phyloP scores from a whole-genome alignment of 1,140 invertebrate genomes.

The Drosophila kanapiae region DNA sequence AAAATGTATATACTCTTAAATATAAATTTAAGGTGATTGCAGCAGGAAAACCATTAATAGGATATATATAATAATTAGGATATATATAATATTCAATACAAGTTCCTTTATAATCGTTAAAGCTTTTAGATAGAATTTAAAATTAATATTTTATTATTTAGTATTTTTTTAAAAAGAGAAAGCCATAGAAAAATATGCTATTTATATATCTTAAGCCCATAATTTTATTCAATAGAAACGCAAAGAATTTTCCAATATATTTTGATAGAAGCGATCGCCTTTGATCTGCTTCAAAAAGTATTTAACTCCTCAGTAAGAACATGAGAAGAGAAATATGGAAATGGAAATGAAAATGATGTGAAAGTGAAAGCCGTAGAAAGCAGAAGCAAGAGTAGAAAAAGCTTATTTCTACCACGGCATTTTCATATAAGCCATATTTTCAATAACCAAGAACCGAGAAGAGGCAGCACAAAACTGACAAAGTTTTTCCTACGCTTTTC shows the following conservation, averaged over 20 bases:
- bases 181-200: too few relatives aligned
- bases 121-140: too few relatives aligned
- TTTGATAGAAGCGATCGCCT: background rate
- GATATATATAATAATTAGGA: too few relatives aligned
- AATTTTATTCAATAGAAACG: too few relatives aligned
- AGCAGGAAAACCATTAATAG: too few relatives aligned
- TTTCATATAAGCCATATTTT: slow-evolving; percentile 78
- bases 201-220: too few relatives aligned
- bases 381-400: slow-evolving; percentile 9
- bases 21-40: background rate
- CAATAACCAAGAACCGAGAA: slow-evolving; percentile 59
- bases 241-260: too few relatives aligned
- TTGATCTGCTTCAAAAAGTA: background rate
- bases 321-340: background rate
- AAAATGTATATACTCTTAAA: slow-evolving; percentile 2
- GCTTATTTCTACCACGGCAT: slow-evolving; percentile 52
- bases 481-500: slow-evolving; percentile 62
- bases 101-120: too few relatives aligned
- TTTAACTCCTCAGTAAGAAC: background rate
- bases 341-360: background rate
- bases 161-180: too few relatives aligned
- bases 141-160: too few relatives aligned
- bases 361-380: slow-evolving; percentile 10
- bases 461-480: slow-evolving; percentile 41
- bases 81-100: too few relatives aligned